phyloP scores from a whole-genome alignment of 2,113 vertebrate genomes.

The Oenanthe melanoleuca region DNA sequence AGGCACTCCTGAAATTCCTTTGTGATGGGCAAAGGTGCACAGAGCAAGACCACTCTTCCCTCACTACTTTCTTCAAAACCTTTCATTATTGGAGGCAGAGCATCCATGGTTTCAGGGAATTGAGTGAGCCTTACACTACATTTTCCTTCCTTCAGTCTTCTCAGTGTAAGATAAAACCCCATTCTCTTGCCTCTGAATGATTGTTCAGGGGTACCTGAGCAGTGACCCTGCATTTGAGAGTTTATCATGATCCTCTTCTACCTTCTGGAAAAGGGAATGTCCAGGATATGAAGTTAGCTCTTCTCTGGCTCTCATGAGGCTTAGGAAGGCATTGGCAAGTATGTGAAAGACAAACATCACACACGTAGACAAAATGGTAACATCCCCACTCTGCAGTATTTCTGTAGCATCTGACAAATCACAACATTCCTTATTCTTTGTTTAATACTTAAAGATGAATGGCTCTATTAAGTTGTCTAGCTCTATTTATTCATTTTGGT shows the following conservation, averaged over 20 bases:
- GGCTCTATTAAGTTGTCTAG: neutral
- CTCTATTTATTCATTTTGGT: neutral
- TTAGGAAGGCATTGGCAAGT: neutral
- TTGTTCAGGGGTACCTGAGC: neutral
- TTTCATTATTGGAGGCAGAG: neutral
- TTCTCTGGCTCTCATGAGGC: neutral
- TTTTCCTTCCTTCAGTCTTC: neutral
- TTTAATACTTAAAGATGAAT: neutral
- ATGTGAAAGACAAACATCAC: neutral
- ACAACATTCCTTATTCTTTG: neutral
- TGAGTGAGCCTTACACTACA: neutral
- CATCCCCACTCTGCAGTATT: neutral
- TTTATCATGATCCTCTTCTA: neutral
- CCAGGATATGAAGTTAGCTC: neutral
- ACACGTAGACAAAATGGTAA: neutral
- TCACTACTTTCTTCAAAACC: neutral
- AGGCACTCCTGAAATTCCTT: slow-evolving; percentile 25
- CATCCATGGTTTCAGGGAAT: neutral
- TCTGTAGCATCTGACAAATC: neutral
- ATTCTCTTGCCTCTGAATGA: neutral
- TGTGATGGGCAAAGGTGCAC: neutral
- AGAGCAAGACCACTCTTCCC: neutral
- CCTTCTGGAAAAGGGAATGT: neutral
- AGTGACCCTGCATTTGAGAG: neutral
- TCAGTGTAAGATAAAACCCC: neutral